Conservation (phyloP, 2,113 vertebrate genomes). For the Sardina pilchardus region DNA sequence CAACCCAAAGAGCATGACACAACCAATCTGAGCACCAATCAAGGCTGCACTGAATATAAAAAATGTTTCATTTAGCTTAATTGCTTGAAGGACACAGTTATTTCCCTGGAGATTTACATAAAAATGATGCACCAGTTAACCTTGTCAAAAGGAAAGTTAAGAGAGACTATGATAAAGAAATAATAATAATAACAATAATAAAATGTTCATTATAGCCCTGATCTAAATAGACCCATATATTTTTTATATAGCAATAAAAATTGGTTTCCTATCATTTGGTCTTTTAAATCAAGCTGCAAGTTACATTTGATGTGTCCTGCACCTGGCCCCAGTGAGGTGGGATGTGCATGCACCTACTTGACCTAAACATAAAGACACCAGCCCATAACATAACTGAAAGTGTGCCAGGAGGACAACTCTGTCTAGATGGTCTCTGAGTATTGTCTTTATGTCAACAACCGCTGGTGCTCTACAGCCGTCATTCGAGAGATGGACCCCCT, state of each 20-base stretch:
- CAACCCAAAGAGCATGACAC: neutral
- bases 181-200: too few relatives aligned
- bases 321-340: too few relatives aligned
- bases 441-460: too few relatives aligned
- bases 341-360: too few relatives aligned
- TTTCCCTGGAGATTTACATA: neutral
- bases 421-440: neutral
- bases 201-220: too few relatives aligned
- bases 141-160: neutral
- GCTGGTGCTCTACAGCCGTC: too few relatives aligned
- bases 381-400: neutral
- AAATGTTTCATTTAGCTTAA: neutral
- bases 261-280: neutral
- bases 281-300: neutral
- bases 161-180: neutral
- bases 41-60: neutral
- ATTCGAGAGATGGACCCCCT: too few relatives aligned
- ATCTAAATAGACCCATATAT: too few relatives aligned
- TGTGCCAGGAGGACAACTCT: neutral
- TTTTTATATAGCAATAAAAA: neutral
- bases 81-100: neutral
- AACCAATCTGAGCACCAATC: neutral
- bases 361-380: neutral
- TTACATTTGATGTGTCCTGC: too few relatives aligned
- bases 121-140: neutral